Evolutionary conservation across 2,888 invertebrate species (phyloP).

Genomic region (Dynastes hyllus): DNA sequence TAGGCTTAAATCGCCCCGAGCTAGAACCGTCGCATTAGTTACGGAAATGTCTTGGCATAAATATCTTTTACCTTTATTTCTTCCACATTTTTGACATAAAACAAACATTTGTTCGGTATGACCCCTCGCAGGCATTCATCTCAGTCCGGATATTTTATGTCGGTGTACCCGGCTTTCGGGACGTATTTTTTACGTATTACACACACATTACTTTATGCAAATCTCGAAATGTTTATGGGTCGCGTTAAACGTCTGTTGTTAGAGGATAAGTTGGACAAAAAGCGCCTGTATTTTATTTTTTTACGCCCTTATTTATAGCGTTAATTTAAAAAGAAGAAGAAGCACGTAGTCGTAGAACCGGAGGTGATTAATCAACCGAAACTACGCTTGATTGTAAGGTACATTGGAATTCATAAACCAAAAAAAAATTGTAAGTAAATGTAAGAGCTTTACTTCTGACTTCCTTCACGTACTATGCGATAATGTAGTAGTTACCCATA

Average conservation of each 20-base stretch:
- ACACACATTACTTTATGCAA: slow-evolving; percentile 43
- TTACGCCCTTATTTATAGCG: slow-evolving; percentile 8
- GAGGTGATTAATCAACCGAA: too few species aligned
- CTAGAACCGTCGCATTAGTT: slow-evolving; percentile 46
- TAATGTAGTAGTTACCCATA: too few species aligned
- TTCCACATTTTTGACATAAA: slow-evolving; percentile 48
- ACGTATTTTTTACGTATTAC: slow-evolving; percentile 43
- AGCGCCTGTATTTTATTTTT: slow-evolving; percentile 9
- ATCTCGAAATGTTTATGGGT: slow-evolving; percentile 42
- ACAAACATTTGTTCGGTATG: slow-evolving; percentile 47
- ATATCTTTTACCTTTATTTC: slow-evolving; percentile 47
- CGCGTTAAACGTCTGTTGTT: slow-evolving; percentile 28
- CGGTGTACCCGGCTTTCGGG: slow-evolving; percentile 5
- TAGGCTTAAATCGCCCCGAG: slow-evolving; percentile 46
- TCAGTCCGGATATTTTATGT: slow-evolving; percentile 45
- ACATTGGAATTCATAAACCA: too few species aligned
- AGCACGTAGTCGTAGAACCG: neutral
- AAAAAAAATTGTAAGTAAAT: too few species aligned
- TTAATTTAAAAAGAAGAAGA: slow-evolving; percentile 3
- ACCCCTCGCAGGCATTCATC: slow-evolving; percentile 45
- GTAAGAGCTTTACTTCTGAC: too few species aligned
- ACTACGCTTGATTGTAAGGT: too few species aligned
- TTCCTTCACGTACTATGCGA: too few species aligned
- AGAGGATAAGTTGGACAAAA: slow-evolving; percentile 31
- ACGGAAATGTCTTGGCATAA: slow-evolving; percentile 47